Base-by-base conservation (phyloP, 2,888 invertebrate genomes). In the Heterodera filipjevi region DNA sequence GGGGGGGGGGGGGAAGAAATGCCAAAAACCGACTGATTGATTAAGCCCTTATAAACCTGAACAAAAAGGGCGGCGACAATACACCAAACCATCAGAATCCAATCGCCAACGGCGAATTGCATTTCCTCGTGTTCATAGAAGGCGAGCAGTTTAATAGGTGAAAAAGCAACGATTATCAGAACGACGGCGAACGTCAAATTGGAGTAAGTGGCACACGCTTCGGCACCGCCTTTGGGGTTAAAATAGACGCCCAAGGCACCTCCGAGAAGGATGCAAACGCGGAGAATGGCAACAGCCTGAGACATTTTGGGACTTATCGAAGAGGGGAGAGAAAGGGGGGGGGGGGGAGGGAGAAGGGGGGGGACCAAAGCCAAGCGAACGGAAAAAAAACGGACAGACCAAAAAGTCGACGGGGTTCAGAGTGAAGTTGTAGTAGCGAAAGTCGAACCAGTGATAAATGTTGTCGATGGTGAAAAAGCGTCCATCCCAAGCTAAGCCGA, bases 41-140 rank as follows among this genome's bases (percentile, higher is more conserved):
- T 22, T 77, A 39, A 32, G 77, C 6, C 5, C 53, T 6, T 8
- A n/a, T 33, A 8, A 53, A 85, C 82, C 81, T 85, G 86, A 33
- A 85, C 83, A 27, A 84, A 82, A 39, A 87, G 79, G n/a, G 86
- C 84, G 35, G 88, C 87, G 33, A 88, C 80, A 44, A 89, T 83
- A 68, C 87, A 87, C 88, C 88, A 88, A 30, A 66, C 46, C 88
- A 88, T 88, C 27, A 88, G 85, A 71, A 88, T 88, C 88, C 88
- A 88, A 79, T 88, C 88, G 30, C 88, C 88, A 66, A 88, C 84
- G 27, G 86, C 87, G 71, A 88, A 77, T 64, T 80, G 74, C 32
- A 80, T 49, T 32, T 84, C 76, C 32, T 85, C 84, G 73, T 86
- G 85, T 77, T 88, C 88, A 77, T 88, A 87, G 81, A 88, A 89